Percentiles rank a stretch among this genome's conserved stretches.
phyloP scores from a whole-genome alignment of 2,113 vertebrate genomes.

The Proteles cristata region DNA sequence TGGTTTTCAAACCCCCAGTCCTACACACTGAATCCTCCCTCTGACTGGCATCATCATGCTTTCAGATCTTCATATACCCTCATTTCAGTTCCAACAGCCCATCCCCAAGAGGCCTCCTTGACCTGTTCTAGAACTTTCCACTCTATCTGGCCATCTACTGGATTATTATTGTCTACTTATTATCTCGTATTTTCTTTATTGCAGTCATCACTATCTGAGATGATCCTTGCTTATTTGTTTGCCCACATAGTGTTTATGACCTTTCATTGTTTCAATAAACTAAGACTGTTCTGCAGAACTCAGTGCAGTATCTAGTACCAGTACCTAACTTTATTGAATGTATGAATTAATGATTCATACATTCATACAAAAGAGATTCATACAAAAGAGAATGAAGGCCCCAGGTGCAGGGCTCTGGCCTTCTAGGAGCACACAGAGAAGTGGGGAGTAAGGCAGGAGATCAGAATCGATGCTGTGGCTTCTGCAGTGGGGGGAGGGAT shows the following conservation, averaged over 20 bases:
- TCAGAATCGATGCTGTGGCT: not conserved
- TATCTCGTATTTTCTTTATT: not conserved
- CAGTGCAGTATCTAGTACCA: not conserved
- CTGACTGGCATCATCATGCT: not conserved
- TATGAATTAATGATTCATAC: too few relatives aligned
- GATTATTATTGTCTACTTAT: not conserved
- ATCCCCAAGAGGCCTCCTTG: not conserved
- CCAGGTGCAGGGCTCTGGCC: not conserved
- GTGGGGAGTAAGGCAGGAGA: rapidly evolving
- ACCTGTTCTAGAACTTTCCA: not conserved
- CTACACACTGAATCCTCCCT: not conserved
- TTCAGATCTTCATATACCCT: not conserved
- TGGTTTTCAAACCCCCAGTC: not conserved
- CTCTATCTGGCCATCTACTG: not conserved
- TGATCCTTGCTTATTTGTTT: not conserved
- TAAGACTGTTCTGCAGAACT: not conserved
- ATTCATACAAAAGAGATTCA: not conserved
- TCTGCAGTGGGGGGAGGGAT: too few relatives aligned
- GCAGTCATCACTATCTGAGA: not conserved
- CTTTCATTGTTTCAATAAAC: not conserved
- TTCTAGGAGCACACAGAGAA: not conserved
- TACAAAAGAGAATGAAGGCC: not conserved
- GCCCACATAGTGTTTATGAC: not conserved
- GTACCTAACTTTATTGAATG: not conserved
- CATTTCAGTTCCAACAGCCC: not conserved